phyloP scores from a whole-genome alignment of 2,888 invertebrate species.

The Priocnemis perturbator region DNA sequence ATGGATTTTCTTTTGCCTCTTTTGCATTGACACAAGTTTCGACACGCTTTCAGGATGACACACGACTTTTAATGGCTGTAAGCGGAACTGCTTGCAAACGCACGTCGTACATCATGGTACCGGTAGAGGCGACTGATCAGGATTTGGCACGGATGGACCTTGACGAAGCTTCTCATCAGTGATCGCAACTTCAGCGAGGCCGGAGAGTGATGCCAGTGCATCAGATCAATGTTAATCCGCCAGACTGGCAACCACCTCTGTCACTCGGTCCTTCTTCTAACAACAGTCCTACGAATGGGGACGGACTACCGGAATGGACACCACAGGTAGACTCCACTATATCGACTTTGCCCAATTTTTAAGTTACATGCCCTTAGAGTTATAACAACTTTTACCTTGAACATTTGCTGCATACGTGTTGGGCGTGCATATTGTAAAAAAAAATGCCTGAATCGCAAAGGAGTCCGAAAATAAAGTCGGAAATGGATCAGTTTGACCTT shows the following conservation, averaged over 20 bases:
- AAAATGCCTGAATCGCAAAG: conserved; percentile 9
- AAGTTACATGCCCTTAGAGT: no score
- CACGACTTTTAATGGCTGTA: background rate
- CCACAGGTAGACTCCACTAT: conserved; percentile 60
- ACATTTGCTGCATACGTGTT: no score
- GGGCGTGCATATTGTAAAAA: background rate
- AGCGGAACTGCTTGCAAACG: background rate
- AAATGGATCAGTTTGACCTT: conserved; percentile 48
- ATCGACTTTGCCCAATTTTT: no score
- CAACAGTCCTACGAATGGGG: conserved; percentile 63
- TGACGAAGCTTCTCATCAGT: conserved; percentile 42
- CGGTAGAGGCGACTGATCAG: conserved; percentile 24
- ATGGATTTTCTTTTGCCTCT: background rate
- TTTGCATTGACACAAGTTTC: no score
- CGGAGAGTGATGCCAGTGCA: conserved; percentile 69
- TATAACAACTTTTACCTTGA: no score
- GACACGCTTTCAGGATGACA: no score
- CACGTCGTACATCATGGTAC: conserved; percentile 36
- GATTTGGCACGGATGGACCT: conserved; percentile 38
- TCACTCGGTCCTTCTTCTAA: conserved; percentile 61
- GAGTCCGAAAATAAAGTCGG: conserved; percentile 53
- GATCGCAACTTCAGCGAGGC: conserved; percentile 42
- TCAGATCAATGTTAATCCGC: conserved; percentile 72
- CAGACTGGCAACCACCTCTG: conserved; percentile 69
- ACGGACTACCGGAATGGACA: conserved; percentile 67